Base-by-base conservation (phyloP, 2,797 vertebrate genomes). In the Muraenolepis orangiensis region DNA sequence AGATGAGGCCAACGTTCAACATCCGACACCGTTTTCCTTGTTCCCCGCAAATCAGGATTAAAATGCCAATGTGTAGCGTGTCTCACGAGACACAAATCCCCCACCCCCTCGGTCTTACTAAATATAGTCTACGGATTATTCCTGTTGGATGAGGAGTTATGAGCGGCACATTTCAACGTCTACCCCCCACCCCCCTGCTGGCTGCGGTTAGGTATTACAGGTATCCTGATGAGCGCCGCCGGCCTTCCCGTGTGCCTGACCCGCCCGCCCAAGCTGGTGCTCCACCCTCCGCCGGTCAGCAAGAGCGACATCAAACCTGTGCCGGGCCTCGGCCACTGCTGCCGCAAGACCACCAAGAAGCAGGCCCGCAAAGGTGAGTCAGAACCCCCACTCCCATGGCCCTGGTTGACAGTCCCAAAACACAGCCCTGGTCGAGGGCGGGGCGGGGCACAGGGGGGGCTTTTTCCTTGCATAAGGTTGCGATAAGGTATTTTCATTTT, bases 261-360 rank as follows among this genome's bases (percentile, higher is more conserved):
- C 4, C 93, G 97, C 14, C 96, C 98, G 4, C 96, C 96, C 32
- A 97, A 96, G 83, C 92, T 97, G 86, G 95, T 98, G 85, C 95
- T 99, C 71, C 96, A 96, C 81, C 98, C 98, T 0, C 97, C 97
- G 0, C 95, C 97, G 0, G 96, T 99, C 88, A 97, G 96, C 94
- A 99, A 98, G 90, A 98, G 95, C 0, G 96, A 99, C 87, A 96
- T 99, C 77, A 97, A 98, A 80, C 95, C 97, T 23, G 94, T 99
- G 74, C 96, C 97, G 0, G 97, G 97, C 6, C 93, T 99, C 79
- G 94, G 96, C 78, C 96, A 96, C 90, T 96, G 95, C 76, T 97
- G 96, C 85, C 96, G 97, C 89, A 99, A 98, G 89, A 97, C 96
- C 82, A 97, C 95, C 67, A 98, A 97, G 92, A 98, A 97, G 26